These are phyloP conservation scores for Artibeus jamaicensis DNA, from an alignment of 2,797 vertebrate species.

Conservation along the genomic window DNA sequence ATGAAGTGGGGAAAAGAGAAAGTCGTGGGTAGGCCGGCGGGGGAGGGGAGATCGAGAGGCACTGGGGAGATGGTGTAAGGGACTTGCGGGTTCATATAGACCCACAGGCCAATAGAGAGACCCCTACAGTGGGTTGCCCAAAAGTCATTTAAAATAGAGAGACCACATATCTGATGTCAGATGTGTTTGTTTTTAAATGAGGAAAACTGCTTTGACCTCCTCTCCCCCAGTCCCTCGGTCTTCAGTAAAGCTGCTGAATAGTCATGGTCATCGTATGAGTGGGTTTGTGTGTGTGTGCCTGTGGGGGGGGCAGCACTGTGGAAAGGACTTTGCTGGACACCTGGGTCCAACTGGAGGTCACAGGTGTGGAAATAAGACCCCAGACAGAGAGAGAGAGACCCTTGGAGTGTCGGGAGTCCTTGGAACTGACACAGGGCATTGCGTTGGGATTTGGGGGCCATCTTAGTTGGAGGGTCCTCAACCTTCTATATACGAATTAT, in stretches of 20 bases:
- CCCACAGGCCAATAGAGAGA: background rate
- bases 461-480: background rate
- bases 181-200: background rate
- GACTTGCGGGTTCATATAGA: background rate
- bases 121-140: background rate
- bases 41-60: background rate
- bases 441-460: background rate
- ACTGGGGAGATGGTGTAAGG: background rate
- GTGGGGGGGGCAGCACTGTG: background rate
- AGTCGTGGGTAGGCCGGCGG: background rate
- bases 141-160: background rate
- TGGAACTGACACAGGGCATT: background rate
- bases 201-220: background rate
- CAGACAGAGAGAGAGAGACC: background rate
- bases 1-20: background rate
- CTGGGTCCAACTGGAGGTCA: background rate
- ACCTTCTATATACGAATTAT: background rate
- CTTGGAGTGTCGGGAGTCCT: background rate
- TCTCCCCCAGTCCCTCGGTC: background rate
- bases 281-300: background rate
- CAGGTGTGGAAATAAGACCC: background rate
- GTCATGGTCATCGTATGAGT: background rate
- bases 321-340: background rate
- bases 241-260: background rate
- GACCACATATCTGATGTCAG: background rate